Base-by-base conservation (phyloP, 2,888 invertebrate genomes). In the Polydesmus complanatus region DNA sequence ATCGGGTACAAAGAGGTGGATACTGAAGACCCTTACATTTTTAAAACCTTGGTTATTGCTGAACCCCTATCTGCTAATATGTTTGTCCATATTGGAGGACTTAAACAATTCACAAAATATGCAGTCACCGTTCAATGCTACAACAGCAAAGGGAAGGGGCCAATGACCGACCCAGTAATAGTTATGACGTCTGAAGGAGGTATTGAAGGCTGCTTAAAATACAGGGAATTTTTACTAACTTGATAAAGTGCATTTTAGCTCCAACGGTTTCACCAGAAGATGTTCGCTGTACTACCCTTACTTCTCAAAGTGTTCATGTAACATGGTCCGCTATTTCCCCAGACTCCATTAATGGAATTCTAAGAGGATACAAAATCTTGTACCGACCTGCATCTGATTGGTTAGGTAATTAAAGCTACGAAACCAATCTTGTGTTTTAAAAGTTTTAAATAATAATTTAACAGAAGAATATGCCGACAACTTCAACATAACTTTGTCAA, bases 301-400 rank as follows among this genome's bases (percentile, higher is more conserved):
- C 93, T 8, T 93, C 95, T 2, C 91, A 93, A 75, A 92, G 92
- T 1, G 91, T 96, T 69, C 82, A 92, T 62, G 90, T 95, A 2
- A 87, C 89, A 23, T 96, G 95, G 95, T 86, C 88, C 0, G 91
- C 93, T 0, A 95, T 95, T 1, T 90, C 93, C 49, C 79, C 92
- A 1, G 86, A 86, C 64, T 85, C 92, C 49, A 90, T 94, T 51
- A 93, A 95, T 73, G 95, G 95, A 66, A 86, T 94, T 49, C 91
- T 95, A 70, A 92, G 93, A 73, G 94, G 94, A 18, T 96, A 95
- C 78, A 93, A 94, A 75, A 90, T 92, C 62, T 83, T 92, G 62
- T 92, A 91, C 70, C 89, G 91, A 67, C 89, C 91, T 52, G 88
- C 88, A 67, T 88, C 90, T 65, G 83, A 85, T 65, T 92, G 92